A percentile compares a stretch with the other conserved stretches of the same genome.
Conservation (phyloP, 2,888 invertebrate genomes). For the Melitaea athalia region DNA sequence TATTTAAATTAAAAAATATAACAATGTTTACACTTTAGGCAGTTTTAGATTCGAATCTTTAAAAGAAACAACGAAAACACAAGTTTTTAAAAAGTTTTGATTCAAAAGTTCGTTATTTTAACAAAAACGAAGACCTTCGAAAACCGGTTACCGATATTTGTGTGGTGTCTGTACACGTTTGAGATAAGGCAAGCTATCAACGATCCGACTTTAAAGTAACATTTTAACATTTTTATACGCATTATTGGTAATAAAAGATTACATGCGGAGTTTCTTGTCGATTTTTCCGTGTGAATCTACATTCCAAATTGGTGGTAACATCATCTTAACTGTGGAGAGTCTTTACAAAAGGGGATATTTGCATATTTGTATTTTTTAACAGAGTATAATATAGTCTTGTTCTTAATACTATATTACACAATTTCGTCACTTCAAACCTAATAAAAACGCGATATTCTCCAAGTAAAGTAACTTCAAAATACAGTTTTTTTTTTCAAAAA, state of each 20-base stretch:
- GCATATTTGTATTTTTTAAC: no score
- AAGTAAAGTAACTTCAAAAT: no score
- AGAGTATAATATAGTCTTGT: no score
- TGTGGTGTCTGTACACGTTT: conserved; percentile 13
- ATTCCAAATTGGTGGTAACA: no score
- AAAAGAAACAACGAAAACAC: conserved; percentile 14
- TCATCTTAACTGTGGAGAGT: no score
- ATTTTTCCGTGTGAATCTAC: neutral
- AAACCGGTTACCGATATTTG: conserved; percentile 36
- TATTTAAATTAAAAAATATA: no score
- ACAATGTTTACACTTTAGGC: neutral
- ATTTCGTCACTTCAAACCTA: no score
- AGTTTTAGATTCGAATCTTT: neutral
- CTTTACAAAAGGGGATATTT: no score
- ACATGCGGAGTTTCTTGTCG: neutral
- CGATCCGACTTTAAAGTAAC: neutral
- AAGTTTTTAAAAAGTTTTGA: conserved; percentile 14
- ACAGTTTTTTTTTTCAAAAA: no score
- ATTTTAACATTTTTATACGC: neutral
- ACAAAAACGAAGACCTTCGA: conserved; percentile 48
- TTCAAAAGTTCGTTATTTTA: conserved; percentile 49
- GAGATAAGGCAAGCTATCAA: conserved; percentile 14
- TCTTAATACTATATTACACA: no score
- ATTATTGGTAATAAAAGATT: neutral
- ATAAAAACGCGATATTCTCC: no score